Percentiles rank a stretch among this genome's conserved stretches.
Conservation (phyloP, 2,888 invertebrate genomes). For the Euzetes globulus region DNA sequence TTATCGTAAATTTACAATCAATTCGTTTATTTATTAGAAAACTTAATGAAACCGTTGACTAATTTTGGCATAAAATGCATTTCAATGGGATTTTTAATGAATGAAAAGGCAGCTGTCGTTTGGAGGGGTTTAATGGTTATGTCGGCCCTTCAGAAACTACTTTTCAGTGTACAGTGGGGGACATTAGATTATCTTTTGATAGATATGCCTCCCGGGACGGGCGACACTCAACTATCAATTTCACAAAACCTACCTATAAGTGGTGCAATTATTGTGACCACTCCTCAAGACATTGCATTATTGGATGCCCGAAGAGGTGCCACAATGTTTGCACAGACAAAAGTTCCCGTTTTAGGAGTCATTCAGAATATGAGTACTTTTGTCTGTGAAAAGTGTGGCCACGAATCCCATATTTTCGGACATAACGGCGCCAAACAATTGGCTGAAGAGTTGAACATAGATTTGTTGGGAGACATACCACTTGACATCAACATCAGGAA, state of each 20-base stretch:
- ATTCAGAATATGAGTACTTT: constrained; percentile 83
- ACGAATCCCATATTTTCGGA: constrained; percentile 66
- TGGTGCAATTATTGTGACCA: constrained; percentile 82
- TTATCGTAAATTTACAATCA: constrained; percentile 15
- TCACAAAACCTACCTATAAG: constrained; percentile 77
- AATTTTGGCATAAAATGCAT: constrained; percentile 93
- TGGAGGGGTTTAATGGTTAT: constrained; percentile 97
- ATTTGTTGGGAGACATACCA: constrained; percentile 61
- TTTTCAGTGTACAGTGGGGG: constrained; percentile 81
- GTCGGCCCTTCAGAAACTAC: constrained; percentile 78
- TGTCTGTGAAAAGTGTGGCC: constrained; percentile 66
- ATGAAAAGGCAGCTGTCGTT: constrained; percentile 74
- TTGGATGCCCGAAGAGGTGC: constrained; percentile 77
- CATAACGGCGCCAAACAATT: constrained; percentile 55
- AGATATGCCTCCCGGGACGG: constrained; percentile 95
- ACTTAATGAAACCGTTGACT: constrained; percentile 73
- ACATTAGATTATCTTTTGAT: constrained; percentile 77
- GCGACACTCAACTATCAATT: constrained; percentile 85
- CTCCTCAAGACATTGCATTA: constrained; percentile 79
- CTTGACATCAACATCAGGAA: constrained; percentile 62
- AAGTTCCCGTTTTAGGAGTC: constrained; percentile 74
- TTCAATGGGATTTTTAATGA: constrained; percentile 88
- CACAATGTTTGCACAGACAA: constrained; percentile 75
- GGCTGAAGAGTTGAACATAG: constrained; percentile 52
- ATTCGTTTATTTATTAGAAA: constrained; percentile 49